These are phyloP conservation scores for Glyptemys insculpta DNA, from an alignment of 2,797 vertebrate genomes.

Conservation along the genomic window DNA sequence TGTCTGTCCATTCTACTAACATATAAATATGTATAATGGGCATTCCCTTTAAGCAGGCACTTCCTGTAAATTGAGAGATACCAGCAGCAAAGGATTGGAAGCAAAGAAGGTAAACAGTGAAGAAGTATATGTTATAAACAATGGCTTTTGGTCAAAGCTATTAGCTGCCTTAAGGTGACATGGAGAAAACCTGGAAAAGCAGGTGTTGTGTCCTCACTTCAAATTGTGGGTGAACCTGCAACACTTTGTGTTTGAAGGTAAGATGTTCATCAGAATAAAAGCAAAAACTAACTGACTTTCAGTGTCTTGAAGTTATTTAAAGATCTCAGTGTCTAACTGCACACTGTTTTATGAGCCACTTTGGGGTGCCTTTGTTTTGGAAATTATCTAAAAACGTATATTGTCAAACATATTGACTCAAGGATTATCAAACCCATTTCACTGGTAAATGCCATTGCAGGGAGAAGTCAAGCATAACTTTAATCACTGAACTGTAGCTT, in stretches of 20 bases:
- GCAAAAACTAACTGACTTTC: not conserved
- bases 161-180: not conserved
- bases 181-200: not conserved
- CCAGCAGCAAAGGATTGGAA: not conserved
- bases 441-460: not conserved
- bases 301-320: not conserved
- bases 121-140: rapidly evolving
- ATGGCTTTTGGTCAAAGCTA: not conserved
- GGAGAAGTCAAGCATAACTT: not conserved
- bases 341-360: not conserved
- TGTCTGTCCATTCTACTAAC: not conserved
- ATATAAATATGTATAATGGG: not conserved
- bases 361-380: not conserved
- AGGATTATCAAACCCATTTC: not conserved
- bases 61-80: not conserved
- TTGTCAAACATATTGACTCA: not conserved
- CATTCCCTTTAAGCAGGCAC: too few relatives aligned
- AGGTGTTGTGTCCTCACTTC: not conserved
- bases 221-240: not conserved
- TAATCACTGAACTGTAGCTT: not conserved
- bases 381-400: constrained; percentile 7
- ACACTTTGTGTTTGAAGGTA: not conserved
- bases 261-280: not conserved
- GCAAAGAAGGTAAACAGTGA: rapidly evolving
- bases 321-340: not conserved